Evolutionary conservation across 2,797 vertebrate genomes (phyloP).

Genomic region (Phalanger gymnotis): DNA sequence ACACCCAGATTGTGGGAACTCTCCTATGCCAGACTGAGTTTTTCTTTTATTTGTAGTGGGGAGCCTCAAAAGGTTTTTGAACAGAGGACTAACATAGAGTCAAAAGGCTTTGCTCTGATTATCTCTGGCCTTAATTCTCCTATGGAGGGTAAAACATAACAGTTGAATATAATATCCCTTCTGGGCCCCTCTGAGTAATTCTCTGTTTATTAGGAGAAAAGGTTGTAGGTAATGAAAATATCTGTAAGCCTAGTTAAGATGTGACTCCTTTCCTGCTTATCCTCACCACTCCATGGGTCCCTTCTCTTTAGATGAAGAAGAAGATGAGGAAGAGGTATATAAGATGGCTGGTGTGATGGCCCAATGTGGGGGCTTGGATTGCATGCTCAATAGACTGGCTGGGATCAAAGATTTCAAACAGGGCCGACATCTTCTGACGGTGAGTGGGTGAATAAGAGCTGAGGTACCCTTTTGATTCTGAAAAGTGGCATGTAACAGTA

Average conservation of each 20-base stretch:
- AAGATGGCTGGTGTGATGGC: constrained; percentile 99
- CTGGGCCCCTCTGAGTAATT: neutral
- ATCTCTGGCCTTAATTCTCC: neutral
- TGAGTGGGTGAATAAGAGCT: constrained; percentile 83
- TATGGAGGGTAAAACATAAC: neutral
- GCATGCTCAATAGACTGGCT: constrained; percentile 97
- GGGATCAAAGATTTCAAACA: constrained; percentile 99
- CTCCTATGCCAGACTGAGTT: neutral
- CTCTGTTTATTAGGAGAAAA: neutral
- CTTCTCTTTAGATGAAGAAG: constrained; percentile 92
- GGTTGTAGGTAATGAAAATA: neutral
- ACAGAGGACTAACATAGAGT: constrained; percentile 1
- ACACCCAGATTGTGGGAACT: neutral
- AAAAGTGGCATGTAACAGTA: neutral
- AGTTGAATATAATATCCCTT: neutral
- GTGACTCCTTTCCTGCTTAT: neutral
- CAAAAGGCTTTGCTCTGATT: constrained; percentile 38
- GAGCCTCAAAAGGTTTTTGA: neutral
- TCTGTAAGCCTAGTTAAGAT: neutral
- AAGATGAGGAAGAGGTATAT: constrained; percentile 99
- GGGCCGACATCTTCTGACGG: constrained; percentile 96
- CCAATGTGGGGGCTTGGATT: constrained; percentile 96
- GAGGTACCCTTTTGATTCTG: neutral
- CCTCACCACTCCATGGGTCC: constrained; percentile 8
- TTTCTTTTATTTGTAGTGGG: neutral